These are phyloP conservation scores for Stenodera caucasica DNA, from an alignment of 2,888 invertebrate species.

Conservation along the genomic window DNA sequence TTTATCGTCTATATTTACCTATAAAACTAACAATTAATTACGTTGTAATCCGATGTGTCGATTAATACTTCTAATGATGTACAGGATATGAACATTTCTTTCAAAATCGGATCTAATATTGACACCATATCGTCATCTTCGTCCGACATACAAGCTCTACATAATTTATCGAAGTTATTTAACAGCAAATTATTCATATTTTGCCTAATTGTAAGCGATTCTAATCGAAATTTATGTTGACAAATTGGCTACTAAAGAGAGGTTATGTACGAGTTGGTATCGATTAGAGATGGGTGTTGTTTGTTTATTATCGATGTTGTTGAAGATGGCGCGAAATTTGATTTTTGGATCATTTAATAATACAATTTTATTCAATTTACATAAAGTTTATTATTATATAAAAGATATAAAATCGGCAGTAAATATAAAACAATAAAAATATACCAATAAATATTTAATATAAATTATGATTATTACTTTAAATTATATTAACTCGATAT, in stretches of 20 bases:
- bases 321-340: too few species aligned
- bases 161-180: conserved; percentile 46
- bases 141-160: conserved; percentile 57
- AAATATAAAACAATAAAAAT: neutral
- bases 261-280: neutral
- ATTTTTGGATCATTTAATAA: too few species aligned
- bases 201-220: too few species aligned
- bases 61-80: conserved; percentile 42
- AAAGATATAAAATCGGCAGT: neutral
- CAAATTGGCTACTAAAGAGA: neutral
- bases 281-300: too few species aligned
- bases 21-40: conserved; percentile 22
- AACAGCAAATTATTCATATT: conserved; percentile 18
- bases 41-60: conserved; percentile 4
- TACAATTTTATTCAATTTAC: too few species aligned
- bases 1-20: conserved; percentile 41
- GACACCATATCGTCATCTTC: conserved; percentile 52
- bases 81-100: conserved; percentile 45
- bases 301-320: too few species aligned
- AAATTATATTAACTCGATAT: too few species aligned
- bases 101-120: conserved; percentile 47
- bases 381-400: too few species aligned
- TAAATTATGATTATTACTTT: neutral
- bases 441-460: neutral
- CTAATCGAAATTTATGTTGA: too few species aligned